Evolutionary conservation across 2,113 vertebrate species (phyloP).

Genomic region (Macaca nemestrina): DNA sequence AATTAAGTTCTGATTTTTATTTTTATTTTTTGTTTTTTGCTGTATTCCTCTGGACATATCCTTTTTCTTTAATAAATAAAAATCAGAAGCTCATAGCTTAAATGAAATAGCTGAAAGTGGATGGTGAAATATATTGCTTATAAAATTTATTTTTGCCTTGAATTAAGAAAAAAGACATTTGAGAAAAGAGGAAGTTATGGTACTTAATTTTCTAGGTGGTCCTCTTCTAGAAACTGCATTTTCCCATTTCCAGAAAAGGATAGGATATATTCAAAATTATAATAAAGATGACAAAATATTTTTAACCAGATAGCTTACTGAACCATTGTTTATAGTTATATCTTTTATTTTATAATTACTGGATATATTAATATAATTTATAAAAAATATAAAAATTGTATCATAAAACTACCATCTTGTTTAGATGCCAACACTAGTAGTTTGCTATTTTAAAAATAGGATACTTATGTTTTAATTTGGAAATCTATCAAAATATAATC

Average conservation of each 20-base stretch:
- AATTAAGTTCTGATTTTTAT: neutral
- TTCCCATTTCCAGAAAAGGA: neutral
- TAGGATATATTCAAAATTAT: neutral
- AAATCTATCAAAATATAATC: neutral
- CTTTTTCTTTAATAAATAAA: neutral
- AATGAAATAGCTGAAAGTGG: neutral
- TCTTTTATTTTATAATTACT: neutral
- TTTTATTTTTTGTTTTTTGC: neutral
- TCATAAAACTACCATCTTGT: neutral
- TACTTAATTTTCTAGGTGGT: neutral
- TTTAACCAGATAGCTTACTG: neutral
- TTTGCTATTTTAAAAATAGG: neutral
- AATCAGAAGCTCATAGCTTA: neutral
- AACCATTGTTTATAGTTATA: neutral
- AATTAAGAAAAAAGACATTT: neutral
- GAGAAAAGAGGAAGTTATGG: neutral
- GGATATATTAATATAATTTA: neutral
- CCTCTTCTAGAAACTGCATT: neutral
- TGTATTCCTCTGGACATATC: neutral
- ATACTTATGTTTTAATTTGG: neutral
- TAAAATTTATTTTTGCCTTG: neutral
- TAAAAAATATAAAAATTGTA: neutral
- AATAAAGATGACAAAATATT: neutral
- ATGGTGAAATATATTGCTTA: neutral
- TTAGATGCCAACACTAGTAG: neutral